Percentiles rank a stretch among this genome's conserved stretches.
phyloP scores from a whole-genome alignment of 2,888 invertebrate species.

The Pyrrhosoma nymphula region DNA sequence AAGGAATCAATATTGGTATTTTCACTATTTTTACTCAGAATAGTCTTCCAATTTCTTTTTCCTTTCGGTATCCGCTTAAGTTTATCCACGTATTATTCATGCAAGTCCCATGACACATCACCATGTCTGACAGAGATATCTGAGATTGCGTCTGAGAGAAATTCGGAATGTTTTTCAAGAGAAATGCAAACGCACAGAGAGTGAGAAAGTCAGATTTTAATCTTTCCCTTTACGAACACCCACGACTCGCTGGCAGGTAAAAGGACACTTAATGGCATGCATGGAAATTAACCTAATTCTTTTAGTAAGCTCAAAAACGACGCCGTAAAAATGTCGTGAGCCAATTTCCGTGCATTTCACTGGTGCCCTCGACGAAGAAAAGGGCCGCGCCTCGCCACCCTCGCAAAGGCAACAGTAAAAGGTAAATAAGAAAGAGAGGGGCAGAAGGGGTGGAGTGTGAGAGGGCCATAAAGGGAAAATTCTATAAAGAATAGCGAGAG shows the following conservation, averaged over 20 bases:
- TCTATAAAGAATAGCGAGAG: background rate
- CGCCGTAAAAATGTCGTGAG: background rate
- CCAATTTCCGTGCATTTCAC: background rate
- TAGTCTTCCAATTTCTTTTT: too few species aligned
- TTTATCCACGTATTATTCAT: too few species aligned
- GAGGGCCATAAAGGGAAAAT: slow-evolving; percentile 10
- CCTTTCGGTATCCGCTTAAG: too few species aligned
- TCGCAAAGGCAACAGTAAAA: background rate
- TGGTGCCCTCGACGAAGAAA: background rate
- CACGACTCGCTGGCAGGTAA: background rate
- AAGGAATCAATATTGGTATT: too few species aligned
- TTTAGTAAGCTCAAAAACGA: background rate
- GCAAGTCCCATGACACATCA: background rate
- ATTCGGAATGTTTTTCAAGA: background rate
- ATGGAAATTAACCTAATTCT: background rate
- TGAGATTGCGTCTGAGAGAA: background rate
- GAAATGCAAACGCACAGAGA: background rate
- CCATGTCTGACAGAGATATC: background rate
- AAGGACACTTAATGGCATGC: background rate
- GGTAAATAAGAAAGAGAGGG: background rate
- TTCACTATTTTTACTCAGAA: too few species aligned
- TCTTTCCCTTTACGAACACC: background rate
- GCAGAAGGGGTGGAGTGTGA: background rate
- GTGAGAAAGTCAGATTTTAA: background rate
- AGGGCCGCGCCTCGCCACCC: background rate